A percentile compares a stretch with the other conserved stretches of the same genome.
These are phyloP conservation scores for Ephydatia muelleri DNA, from an alignment of 37 sponge, comb jelly and placozoan species.

Conservation along the genomic window DNA sequence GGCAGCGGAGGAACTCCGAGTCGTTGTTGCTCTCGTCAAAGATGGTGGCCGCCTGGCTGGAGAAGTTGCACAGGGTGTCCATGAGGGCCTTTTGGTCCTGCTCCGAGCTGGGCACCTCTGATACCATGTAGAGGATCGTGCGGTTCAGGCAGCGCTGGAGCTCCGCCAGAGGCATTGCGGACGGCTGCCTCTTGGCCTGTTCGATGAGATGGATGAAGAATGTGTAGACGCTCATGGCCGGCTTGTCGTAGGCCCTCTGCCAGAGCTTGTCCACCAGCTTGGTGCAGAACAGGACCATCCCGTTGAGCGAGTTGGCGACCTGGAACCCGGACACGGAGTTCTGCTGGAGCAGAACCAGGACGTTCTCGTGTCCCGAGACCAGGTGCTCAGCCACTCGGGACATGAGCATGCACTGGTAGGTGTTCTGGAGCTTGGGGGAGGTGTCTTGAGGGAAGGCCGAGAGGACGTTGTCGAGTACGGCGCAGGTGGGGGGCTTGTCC, in stretches of 20 bases:
- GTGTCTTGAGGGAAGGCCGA: conserved; percentile 39
- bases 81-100: conserved; percentile 47
- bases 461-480: conserved; percentile 65
- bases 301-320: background rate
- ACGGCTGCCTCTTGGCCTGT: conserved; percentile 52
- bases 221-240: conserved; percentile 51
- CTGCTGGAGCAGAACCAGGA: conserved; percentile 43
- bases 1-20: conserved; percentile 60
- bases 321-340: background rate
- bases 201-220: conserved; percentile 72
- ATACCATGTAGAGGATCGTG: conserved; percentile 73
- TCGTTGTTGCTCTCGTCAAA: conserved; percentile 75
- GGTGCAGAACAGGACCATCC: conserved; percentile 60
- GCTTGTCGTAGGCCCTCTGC: conserved; percentile 51
- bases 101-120: conserved; percentile 40
- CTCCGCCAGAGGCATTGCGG: conserved; percentile 57
- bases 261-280: conserved; percentile 72
- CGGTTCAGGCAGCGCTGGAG: conserved; percentile 72
- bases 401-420: conserved; percentile 68
- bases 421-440: conserved; percentile 14
- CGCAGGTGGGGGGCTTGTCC: conserved; percentile 37
- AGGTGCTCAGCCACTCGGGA: conserved; percentile 61
- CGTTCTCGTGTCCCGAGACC: conserved; percentile 52
- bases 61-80: conserved; percentile 66
- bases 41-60: conserved; percentile 59